Conservation (phyloP, 1,140 invertebrate species). For the Drosophila pseudoananassae region DNA sequence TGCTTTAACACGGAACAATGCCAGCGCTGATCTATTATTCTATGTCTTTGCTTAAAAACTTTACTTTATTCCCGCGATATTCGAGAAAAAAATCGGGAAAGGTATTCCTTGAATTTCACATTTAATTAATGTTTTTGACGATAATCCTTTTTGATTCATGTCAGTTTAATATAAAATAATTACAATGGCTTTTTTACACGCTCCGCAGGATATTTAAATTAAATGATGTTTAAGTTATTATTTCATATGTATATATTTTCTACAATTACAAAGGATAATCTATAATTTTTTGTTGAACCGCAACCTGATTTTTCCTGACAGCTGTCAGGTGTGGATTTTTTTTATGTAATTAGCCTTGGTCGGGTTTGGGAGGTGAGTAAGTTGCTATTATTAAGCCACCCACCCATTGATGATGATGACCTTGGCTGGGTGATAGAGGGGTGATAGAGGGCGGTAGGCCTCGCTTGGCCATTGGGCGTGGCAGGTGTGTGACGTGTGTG, state of each 20-base stretch:
- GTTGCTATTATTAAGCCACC: neutral
- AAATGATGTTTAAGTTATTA: neutral
- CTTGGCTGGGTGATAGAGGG: neutral
- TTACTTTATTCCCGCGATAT: neutral
- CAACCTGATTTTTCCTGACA: neutral
- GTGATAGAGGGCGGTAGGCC: neutral
- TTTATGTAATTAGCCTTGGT: neutral
- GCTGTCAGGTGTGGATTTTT: constrained; percentile 4
- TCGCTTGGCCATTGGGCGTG: constrained; percentile 2
- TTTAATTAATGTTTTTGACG: neutral
- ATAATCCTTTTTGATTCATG: neutral
- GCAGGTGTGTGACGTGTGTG: constrained; percentile 15
- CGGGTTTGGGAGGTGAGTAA: neutral
- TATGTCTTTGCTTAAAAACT: neutral
- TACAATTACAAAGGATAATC: no score
- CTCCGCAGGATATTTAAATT: neutral
- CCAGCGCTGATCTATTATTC: neutral
- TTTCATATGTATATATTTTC: neutral
- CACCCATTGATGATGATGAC: constrained; percentile 1
- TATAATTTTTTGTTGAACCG: neutral
- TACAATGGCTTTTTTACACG: neutral
- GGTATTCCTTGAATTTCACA: neutral
- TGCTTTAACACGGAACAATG: neutral
- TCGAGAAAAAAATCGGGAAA: neutral
- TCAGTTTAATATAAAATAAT: neutral